Conservation (phyloP, 2,797 vertebrate species). For the Poeciliopsis gracilis region DNA sequence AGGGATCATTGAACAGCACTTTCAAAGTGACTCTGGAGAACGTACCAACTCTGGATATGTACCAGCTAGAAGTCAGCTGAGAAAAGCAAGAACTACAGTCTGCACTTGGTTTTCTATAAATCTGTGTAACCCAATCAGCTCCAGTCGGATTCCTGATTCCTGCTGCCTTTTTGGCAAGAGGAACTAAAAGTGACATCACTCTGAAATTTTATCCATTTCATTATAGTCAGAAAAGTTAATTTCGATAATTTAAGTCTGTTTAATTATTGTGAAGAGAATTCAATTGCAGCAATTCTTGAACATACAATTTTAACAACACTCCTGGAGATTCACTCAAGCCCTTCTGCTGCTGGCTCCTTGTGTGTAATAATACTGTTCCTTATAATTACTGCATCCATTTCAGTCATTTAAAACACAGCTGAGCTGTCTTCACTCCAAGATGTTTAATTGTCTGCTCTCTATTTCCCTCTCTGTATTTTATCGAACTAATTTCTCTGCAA, state of each 20-base stretch:
- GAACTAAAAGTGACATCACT: not conserved
- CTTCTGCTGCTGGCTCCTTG: conserved; percentile 18
- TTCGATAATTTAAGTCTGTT: conserved; percentile 53
- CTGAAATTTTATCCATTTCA: conserved; percentile 61
- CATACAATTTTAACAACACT: not conserved
- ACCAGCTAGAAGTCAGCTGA: not conserved
- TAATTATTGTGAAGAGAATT: conserved; percentile 75
- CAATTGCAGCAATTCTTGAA: conserved; percentile 9
- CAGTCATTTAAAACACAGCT: conserved; percentile 62
- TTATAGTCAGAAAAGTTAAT: conserved; percentile 57
- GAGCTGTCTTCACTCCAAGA: conserved; percentile 47
- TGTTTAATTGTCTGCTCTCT: conserved; percentile 71
- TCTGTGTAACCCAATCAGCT: not conserved
- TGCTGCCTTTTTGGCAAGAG: not conserved
- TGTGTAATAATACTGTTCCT: conserved; percentile 52
- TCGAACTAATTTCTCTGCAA: conserved; percentile 69
- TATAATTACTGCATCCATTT: conserved; percentile 65
- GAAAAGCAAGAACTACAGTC: not conserved
- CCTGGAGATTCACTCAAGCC: not conserved
- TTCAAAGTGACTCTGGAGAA: not conserved
- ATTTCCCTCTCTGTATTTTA: conserved; percentile 63
- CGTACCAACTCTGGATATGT: not conserved
- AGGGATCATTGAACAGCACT: not conserved
- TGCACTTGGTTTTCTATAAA: not conserved
- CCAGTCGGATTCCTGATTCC: not conserved